Base-by-base conservation (phyloP, 2,888 invertebrate genomes). In the Stenurella melanura region DNA sequence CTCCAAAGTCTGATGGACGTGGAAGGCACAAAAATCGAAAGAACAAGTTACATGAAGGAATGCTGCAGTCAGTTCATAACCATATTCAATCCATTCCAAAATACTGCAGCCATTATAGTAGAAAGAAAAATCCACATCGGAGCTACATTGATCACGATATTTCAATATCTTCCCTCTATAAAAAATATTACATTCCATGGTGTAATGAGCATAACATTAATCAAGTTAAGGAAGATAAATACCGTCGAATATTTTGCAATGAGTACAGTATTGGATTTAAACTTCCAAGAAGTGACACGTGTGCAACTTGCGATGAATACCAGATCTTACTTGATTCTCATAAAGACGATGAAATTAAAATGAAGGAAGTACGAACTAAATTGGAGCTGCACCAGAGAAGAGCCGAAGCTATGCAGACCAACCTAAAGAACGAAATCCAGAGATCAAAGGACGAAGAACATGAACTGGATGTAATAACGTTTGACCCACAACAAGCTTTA, bases 61-160 rank as follows among this genome's bases (percentile, higher is more conserved):
- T 68, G 63, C 18, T 70, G 42, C 56, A 81, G 68, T 73, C 69
- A 21, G 76, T 75, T 60, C 78, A 66, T 63, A 70, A 60, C n/a
- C 81, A 80, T 42, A 82, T 82, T 56, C 34, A 81, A 18, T 58
- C 69, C 6, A 80, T 82, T 56, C 78, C 74, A 66, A 78, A 79
- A 71, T 72, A 77, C 21, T 17, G 26, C 9, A 73, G 78, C 69
- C 73, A 73, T 60, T 78, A 75, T 57, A 78, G 75, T 60, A 68
- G 75, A 73, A 19, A 60, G n/a, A 72, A 77, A 42, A 73, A 73
- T 60, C 54, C 42, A 4, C 18, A 63, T 54, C 42, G 63, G 50
- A n/a, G 42, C 17, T 72, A 72, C 26, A 30, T 72, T 15, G 19
- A 72, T 17, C 42, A 63, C 30, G 72, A 72, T 21, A 61, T 61